Evolutionary conservation across 2,888 invertebrate genomes (phyloP), one percentile per base, ranked within the genome.

Genomic region (Amphipoea lucens): DNA sequence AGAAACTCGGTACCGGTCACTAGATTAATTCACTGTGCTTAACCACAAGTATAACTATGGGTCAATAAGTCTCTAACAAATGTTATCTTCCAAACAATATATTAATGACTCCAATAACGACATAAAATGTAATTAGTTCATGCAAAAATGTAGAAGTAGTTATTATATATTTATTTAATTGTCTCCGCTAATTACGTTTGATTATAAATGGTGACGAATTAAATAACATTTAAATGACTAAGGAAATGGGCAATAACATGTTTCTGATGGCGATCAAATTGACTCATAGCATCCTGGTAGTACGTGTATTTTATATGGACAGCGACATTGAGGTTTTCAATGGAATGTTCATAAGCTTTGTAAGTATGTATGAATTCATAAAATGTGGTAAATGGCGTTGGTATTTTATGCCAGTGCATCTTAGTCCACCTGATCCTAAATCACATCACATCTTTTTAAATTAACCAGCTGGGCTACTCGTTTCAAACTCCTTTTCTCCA

Each of bases 161-260:
- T 23, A 74, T 57, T 60, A 40, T n/a, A 72, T 40, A 3, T 74
- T 77, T 29, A 67, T 48, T 66, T 76, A 60, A 45, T 69, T n/a
- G 63, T 63, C 51, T 66, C 54, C 36, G 51, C 74, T 79, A 79
- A 79, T 82, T 82, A 75, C 48, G 42, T 57, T 81, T 69, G 57
- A 75, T 83, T 80, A 75, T 65, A 42, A 76, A 78, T 76, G 74
- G 72, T 65, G 14, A 76, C 69, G 14, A 76, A 72, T 68, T 76
- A 69, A 76, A 78, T 78, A 66, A 83, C 72, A 79, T 79, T 76
- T 70, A 77, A 81, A 87, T 63, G 36, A 84, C 36, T 65, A 67
- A 75, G 79, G 79, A 85, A 79, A 77, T 54, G 60, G 72, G 36
- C 63, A 85, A 75, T 83, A 85, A 77, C 57, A 29, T 76, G 76